phyloP scores from a whole-genome alignment of 2,113 vertebrate species.

The Misgurnus mizolepis region DNA sequence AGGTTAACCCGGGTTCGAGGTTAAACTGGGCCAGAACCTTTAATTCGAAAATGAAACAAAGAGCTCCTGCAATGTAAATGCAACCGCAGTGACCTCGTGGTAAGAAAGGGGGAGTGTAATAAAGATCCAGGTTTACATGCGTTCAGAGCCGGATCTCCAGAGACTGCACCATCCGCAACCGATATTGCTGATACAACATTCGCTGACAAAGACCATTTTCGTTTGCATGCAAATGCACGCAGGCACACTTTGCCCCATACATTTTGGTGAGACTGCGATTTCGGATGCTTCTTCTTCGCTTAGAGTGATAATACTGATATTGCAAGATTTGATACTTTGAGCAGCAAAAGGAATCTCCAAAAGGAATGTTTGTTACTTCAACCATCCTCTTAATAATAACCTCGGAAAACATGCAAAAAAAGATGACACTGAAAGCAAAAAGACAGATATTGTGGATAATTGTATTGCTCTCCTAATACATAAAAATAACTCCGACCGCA shows the following conservation, averaged over 20 bases:
- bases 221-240: not conserved
- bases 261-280: not conserved
- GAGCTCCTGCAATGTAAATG: not conserved
- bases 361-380: slow-evolving; percentile 26
- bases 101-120: not conserved
- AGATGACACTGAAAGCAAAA: slow-evolving; percentile 10
- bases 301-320: not conserved
- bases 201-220: slow-evolving; percentile 37
- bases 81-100: not conserved
- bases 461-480: slow-evolving; percentile 71
- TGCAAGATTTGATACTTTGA: slow-evolving; percentile 52
- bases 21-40: too few relatives aligned
- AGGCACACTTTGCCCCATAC: not conserved
- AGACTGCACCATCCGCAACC: slow-evolving; percentile 47
- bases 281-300: not conserved
- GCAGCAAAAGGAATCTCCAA: too few relatives aligned
- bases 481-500: slow-evolving; percentile 76
- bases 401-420: not conserved
- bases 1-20: not conserved
- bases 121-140: slow-evolving; percentile 18
- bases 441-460: slow-evolving; percentile 39
- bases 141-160: slow-evolving; percentile 40
- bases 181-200: slow-evolving; percentile 51
- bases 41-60: too few relatives aligned
- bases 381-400: not conserved